Percentiles rank a stretch among this genome's conserved stretches.
phyloP scores from a whole-genome alignment of 2,797 vertebrate species.

The Poeciliopsis presidionis region DNA sequence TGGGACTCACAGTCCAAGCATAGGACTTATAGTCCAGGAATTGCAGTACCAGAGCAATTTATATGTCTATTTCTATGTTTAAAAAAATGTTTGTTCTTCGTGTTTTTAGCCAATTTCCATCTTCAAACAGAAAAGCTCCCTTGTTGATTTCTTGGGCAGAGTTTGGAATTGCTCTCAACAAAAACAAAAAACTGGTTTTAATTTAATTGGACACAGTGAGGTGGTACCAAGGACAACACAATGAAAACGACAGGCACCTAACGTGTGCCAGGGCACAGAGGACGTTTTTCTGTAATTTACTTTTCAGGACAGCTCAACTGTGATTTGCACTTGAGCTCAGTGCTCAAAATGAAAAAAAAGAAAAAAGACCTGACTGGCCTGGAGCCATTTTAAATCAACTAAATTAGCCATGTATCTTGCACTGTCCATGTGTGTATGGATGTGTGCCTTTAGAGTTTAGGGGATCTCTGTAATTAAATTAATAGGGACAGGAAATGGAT shows the following conservation, averaged over 20 bases:
- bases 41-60: neutral
- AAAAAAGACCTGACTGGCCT: slow-evolving; percentile 67
- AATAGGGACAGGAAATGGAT: slow-evolving; percentile 73
- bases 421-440: slow-evolving; percentile 9
- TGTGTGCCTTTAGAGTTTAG: slow-evolving; percentile 53
- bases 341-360: slow-evolving; percentile 38
- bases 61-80: neutral
- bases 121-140: slow-evolving; percentile 24
- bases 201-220: slow-evolving; percentile 27
- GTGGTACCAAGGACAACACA: slow-evolving; percentile 22
- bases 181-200: slow-evolving; percentile 39
- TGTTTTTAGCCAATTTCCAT: slow-evolving; percentile 41
- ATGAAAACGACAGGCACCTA: slow-evolving; percentile 24
- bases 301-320: slow-evolving; percentile 35
- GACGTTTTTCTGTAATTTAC: slow-evolving; percentile 36
- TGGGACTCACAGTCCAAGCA: neutral
- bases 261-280: slow-evolving; percentile 26
- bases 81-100: neutral
- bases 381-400: slow-evolving; percentile 71
- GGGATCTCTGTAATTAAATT: slow-evolving; percentile 67
- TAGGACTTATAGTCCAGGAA: neutral
- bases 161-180: slow-evolving; percentile 30
- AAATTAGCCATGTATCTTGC: slow-evolving; percentile 44
- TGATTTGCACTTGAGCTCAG: slow-evolving; percentile 49
- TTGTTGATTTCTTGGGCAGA: slow-evolving; percentile 56